These are phyloP conservation scores for Oxyruncus cristatus DNA, from an alignment of 2,113 vertebrate genomes.

Conservation along the genomic window DNA sequence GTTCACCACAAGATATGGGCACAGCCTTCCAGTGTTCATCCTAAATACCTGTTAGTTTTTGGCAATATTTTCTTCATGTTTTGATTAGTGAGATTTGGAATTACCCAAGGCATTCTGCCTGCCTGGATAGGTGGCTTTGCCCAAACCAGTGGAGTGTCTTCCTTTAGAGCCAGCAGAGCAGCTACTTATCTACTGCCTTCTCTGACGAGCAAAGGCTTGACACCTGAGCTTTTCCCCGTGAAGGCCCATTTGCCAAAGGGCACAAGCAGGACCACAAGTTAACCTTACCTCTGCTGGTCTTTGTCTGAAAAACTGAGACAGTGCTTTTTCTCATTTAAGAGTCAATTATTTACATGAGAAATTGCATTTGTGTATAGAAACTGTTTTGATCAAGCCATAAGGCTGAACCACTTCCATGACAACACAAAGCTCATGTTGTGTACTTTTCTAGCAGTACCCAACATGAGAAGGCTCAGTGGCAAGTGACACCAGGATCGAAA, in stretches of 20 bases:
- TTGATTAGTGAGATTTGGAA: not conserved
- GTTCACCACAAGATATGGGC: fast-evolving
- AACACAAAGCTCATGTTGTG: not conserved
- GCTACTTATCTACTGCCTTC: not conserved
- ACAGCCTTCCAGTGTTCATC: not conserved
- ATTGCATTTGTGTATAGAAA: not conserved
- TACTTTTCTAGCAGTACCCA: not conserved
- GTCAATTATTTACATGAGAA: not conserved
- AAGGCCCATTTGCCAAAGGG: not conserved
- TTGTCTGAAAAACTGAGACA: not conserved
- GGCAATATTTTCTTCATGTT: not conserved
- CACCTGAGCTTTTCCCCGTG: fast-evolving
- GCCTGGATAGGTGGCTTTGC: not conserved
- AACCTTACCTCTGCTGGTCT: not conserved
- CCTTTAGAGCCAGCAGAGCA: not conserved
- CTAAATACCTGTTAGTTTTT: not conserved
- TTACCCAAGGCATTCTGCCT: not conserved
- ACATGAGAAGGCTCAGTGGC: not conserved
- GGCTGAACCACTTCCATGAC: fast-evolving
- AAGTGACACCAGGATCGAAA: not conserved
- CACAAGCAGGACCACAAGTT: not conserved
- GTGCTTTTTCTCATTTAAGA: not conserved
- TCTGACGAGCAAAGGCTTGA: not conserved
- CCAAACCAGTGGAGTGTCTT: not conserved
- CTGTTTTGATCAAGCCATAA: not conserved